Base-by-base conservation (phyloP, 2,113 vertebrate genomes). In the Phalacrocorax pelagicus region DNA sequence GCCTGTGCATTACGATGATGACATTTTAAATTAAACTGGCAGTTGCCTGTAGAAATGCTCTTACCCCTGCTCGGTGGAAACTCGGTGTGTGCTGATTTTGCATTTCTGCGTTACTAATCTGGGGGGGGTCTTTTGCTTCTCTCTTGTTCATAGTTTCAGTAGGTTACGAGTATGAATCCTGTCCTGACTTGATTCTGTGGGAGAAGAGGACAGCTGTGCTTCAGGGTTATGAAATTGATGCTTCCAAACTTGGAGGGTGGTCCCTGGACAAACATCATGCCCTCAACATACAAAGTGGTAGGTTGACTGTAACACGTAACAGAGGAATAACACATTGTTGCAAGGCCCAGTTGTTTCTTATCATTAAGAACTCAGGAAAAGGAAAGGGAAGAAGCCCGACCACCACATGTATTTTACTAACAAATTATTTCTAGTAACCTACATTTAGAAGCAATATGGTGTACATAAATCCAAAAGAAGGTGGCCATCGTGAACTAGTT, bases 81-180 rank as follows among this genome's bases (percentile, higher is more conserved):
- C 29, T 88, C 42, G 70, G 9, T 72, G 12, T 72, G 21, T 77
- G n/a, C 57, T 83, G 71, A 65, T 38, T 40, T 21, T 70, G 34
- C 19, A 20, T 67, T 92, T 82, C 55, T 91, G 38, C 8, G 5
- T 83, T 81, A 21, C 61, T 96, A 29, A 96, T 54, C 24, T 51
- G 4, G 16, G 8, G 8, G 8, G 24, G 10, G 8, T 46, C 70
- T 86, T 95, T 83, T 94, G 11, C 62, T 87, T 77, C 9, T 83
- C 30, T 84, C 27, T 83, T 67, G 4, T 88, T 92, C 38, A 3
- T 81, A 99, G 99, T 99, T 71, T 99, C 99, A 1, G 99, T 99
- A 86, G 99, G 99, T 61, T 99, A 99, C 75, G 99, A 99, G 91
- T 99, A 99, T 32, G 99, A 99, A 97, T 99, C 99, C 21, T 99